Conservation (phyloP, 2,888 invertebrate species). For the Prostheceraeus crozeri region DNA sequence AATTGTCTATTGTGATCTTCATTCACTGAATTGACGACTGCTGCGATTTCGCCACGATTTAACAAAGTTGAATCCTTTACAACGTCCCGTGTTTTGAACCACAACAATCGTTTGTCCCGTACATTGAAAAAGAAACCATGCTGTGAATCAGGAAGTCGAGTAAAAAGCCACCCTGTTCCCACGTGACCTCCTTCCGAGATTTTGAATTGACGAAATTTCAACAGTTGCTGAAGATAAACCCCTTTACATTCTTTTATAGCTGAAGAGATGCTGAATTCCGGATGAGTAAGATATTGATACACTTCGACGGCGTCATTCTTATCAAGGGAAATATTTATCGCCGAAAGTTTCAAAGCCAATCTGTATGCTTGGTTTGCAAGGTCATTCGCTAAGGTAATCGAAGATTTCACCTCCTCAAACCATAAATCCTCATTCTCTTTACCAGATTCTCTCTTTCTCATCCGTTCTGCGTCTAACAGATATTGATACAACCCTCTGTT, state of each 20-base stretch:
- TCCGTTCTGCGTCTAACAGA: constrained; percentile 44
- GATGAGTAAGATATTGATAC: constrained; percentile 23
- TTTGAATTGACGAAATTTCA: constrained; percentile 1
- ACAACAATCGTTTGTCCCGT: constrained; percentile 12
- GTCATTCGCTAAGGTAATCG: not conserved
- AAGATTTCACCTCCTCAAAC: constrained; percentile 24
- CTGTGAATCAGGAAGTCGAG: constrained; percentile 15
- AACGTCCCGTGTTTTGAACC: constrained; percentile 13
- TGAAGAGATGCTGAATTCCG: constrained; percentile 7
- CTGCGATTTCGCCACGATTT: constrained; percentile 20
- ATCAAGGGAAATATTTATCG: constrained; percentile 22
- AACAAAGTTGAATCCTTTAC: constrained; percentile 17
- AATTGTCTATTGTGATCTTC: constrained; percentile 35
- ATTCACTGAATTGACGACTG: constrained; percentile 14
- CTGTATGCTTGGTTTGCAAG: not conserved
- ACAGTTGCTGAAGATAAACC: constrained; percentile 10
- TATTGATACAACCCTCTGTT: constrained; percentile 9
- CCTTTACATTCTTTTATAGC: constrained; percentile 22
- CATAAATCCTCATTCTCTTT: constrained; percentile 8
- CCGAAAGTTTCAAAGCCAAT: constrained; percentile 5
- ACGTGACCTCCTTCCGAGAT: constrained; percentile 43
- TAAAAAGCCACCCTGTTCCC: constrained; percentile 57
- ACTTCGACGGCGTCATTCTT: constrained; percentile 21
- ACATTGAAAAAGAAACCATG: constrained; percentile 25
- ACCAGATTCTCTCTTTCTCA: constrained; percentile 48